Evolutionary conservation across 23 tunicate species (phyloP).

Genomic region (Ciona savignyi): DNA sequence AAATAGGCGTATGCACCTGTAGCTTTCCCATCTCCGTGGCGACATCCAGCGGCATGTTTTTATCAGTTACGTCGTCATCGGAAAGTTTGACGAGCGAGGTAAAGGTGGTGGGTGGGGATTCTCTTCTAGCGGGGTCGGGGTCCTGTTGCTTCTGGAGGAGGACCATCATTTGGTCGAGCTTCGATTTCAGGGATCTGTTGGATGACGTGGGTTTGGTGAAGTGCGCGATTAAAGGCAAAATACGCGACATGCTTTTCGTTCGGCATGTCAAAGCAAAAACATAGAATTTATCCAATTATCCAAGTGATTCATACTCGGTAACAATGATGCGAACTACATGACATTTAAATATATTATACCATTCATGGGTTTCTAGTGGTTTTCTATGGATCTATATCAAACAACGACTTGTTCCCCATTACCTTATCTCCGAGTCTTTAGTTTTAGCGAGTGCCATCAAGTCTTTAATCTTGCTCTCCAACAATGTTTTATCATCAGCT

Average conservation of each 20-base stretch:
- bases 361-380: no score
- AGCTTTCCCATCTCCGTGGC: not conserved
- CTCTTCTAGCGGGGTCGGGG: not conserved
- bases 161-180: conserved; percentile 58
- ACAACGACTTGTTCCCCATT: not conserved
- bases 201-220: no score
- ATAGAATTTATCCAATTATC: no score
- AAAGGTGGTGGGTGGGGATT: not conserved
- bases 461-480: conserved; percentile 72
- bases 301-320: no score
- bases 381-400: no score
- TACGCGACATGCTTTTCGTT: no score
- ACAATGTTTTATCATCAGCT: conserved; percentile 20
- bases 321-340: no score
- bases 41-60: not conserved
- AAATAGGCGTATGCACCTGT: no score
- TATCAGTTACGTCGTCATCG: not conserved
- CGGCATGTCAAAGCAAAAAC: no score
- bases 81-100: conserved; percentile 24
- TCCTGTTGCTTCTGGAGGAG: conserved; percentile 17
- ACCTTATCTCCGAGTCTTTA: conserved; percentile 79
- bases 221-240: no score
- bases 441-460: conserved; percentile 53
- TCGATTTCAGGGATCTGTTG: conserved; percentile 30
- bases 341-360: no score